Conservation (phyloP, 2,113 vertebrate species). For the Catagonus wagneri region DNA sequence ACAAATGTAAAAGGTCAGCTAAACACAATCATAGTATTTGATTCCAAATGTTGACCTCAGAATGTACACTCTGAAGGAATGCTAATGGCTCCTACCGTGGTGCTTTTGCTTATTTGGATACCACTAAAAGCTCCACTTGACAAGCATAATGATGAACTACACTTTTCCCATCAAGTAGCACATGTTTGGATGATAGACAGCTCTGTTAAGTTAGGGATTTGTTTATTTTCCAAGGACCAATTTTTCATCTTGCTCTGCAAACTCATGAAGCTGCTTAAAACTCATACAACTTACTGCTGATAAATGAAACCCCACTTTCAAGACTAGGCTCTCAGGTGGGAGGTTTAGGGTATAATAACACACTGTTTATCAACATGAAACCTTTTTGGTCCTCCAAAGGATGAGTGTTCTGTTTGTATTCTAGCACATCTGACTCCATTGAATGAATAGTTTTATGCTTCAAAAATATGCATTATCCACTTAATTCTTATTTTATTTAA, state of each 20-base stretch:
- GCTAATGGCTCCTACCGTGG: neutral
- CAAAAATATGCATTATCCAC: neutral
- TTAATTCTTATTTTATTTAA: neutral
- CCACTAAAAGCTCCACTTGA: slow-evolving; percentile 32
- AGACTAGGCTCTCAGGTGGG: fast-evolving
- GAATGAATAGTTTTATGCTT: neutral
- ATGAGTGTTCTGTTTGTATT: neutral
- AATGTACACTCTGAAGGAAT: neutral
- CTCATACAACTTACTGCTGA: neutral
- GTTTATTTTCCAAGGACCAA: neutral
- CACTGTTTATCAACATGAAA: neutral
- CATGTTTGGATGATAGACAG: neutral
- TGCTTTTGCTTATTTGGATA: neutral
- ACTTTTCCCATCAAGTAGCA: neutral
- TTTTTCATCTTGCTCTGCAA: neutral
- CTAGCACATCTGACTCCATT: neutral
- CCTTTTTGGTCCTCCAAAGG: neutral
- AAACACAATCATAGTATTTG: neutral
- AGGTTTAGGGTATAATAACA: neutral
- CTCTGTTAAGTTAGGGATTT: neutral
- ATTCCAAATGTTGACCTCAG: neutral
- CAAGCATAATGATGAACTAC: slow-evolving; percentile 44
- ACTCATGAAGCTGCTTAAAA: neutral
- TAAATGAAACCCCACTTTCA: neutral
- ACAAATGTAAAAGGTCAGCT: neutral